Evolutionary conservation across 2,113 vertebrate species (phyloP).

Genomic region (Proteles cristata): DNA sequence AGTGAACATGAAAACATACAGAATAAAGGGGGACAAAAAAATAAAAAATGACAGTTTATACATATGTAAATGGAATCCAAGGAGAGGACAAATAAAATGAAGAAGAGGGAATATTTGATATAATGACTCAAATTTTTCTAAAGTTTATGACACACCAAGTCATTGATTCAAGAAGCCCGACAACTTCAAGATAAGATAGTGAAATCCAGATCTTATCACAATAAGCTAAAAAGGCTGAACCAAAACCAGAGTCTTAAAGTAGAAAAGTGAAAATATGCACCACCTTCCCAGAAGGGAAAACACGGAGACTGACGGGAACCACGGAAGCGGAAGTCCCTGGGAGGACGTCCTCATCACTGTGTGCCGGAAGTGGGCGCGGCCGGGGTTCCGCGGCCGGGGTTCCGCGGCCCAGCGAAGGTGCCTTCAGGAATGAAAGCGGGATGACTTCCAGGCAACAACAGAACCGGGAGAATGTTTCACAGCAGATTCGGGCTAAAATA

Average conservation of each 20-base stretch:
- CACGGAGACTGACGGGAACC: too few species aligned
- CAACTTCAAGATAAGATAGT: background rate
- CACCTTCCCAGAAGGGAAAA: background rate
- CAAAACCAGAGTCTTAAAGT: background rate
- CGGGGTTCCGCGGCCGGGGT: too few species aligned
- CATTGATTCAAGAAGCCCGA: background rate
- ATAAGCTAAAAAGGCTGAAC: background rate
- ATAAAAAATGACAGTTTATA: too few species aligned
- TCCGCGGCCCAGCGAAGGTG: background rate
- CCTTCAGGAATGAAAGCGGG: too few species aligned
- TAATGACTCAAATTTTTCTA: background rate
- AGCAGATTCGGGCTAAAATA: background rate
- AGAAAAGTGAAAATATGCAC: background rate
- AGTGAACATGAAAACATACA: background rate
- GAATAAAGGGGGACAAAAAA: background rate
- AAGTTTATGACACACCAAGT: background rate
- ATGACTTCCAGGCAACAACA: background rate
- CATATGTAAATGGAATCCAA: background rate
- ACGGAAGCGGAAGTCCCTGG: rapidly evolving
- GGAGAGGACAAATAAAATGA: background rate
- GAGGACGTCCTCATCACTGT: background rate
- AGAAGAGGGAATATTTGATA: background rate
- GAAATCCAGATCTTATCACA: too few species aligned
- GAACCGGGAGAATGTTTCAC: background rate
- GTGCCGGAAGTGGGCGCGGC: background rate